Evolutionary conservation across 53 echinoderm and acorn worm species (phyloP), one percentile per base, ranked within the genome.

Genomic region (Henricia sp.): DNA sequence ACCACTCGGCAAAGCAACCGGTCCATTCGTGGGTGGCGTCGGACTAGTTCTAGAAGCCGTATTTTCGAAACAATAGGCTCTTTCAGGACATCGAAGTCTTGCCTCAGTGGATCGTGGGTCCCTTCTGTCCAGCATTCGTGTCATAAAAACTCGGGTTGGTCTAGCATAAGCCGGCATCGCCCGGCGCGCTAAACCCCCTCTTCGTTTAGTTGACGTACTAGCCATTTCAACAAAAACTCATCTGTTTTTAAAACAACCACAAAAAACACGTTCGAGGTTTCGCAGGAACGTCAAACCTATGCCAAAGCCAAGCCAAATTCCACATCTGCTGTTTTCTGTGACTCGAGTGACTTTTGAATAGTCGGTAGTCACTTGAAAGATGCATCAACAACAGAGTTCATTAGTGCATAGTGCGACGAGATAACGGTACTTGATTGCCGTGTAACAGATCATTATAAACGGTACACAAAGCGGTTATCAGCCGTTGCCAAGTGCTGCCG

Each of bases 141-240:
- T 59, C 27, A 76, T 41, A 17, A 59, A 76, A 41, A 59, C 76
- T 30, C 76, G 12, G 19, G 76, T 76, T n/a, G 76, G 76, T 25
- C 59, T 39, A 59, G 76, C 76, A 38, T 76, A 76, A 13, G 40
- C 25, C 4, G 76, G 76, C 6, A 39, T 40, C 76, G 28, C 55
- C n/a, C 59, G 41, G 28, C 19, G 41, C 13, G 19, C 57, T 26
- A 54, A 76, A 58, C 57, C 58, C 17, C 40, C 56, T 58, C 76
- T 25, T 40, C 59, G 27, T 25, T 76, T 28, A 9, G 30, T 52
- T 3, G 51, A 27, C 26, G 17, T 2, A 26, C 21, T 64, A 6
- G 64, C 26, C 64, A 64, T 64, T 30, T 33, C 35, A 63, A 19
- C 4, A 29, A 16, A 12, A 25, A 29, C 58, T 13, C 25, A 58